Evolutionary conservation across 2,113 vertebrate genomes (phyloP).

Genomic region (Carlito syrichta): DNA sequence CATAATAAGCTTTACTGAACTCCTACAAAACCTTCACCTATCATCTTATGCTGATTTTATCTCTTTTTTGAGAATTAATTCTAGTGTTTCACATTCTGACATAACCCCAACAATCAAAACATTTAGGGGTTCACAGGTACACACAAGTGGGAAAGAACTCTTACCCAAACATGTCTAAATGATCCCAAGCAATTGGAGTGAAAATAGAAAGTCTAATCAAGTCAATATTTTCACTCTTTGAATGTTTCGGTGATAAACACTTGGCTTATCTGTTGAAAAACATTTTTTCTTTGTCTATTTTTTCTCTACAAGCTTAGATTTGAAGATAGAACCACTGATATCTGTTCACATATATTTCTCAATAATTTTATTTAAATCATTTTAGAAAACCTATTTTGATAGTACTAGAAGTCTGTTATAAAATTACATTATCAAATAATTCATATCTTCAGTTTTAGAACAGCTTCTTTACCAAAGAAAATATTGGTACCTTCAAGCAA

Average conservation of each 20-base stretch:
- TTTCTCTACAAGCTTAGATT: not conserved
- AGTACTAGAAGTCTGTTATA: not conserved
- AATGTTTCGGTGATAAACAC: not conserved
- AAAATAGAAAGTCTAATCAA: not conserved
- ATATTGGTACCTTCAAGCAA: not conserved
- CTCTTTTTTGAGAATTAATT: constrained; percentile 45
- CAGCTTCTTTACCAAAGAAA: constrained; percentile 7
- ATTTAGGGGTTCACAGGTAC: not conserved
- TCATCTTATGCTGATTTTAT: not conserved
- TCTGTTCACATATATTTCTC: not conserved
- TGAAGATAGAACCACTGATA: not conserved
- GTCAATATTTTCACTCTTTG: not conserved
- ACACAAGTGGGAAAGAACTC: not conserved
- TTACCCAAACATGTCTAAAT: not conserved
- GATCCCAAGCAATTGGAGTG: not conserved
- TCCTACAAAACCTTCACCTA: constrained; percentile 34
- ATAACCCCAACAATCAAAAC: constrained; percentile 15
- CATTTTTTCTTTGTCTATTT: not conserved
- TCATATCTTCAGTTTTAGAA: not conserved
- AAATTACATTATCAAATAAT: constrained; percentile 35
- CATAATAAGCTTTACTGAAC: constrained; percentile 28
- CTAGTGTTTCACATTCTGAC: not conserved
- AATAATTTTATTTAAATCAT: constrained; percentile 28
- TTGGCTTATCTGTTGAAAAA: not conserved
- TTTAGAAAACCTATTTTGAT: constrained; percentile 24